Conservation (phyloP, 2,113 vertebrate genomes). For the Cyphomyrus plagiostoma region DNA sequence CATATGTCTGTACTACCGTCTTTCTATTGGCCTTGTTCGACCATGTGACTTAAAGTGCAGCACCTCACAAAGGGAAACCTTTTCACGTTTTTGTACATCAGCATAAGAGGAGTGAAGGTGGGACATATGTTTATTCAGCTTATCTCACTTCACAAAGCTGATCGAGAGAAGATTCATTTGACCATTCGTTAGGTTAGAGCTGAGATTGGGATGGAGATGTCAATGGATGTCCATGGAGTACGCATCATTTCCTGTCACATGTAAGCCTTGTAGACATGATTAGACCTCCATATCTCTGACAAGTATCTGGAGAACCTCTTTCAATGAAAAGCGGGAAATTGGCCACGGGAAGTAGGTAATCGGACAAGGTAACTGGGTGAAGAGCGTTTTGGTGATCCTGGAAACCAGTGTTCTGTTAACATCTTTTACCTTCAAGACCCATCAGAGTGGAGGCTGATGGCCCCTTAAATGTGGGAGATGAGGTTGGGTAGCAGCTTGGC, state of each 20-base stretch:
- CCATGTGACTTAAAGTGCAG: neutral
- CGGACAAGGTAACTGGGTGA: neutral
- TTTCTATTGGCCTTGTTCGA: neutral
- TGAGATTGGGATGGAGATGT: neutral
- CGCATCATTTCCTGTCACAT: neutral
- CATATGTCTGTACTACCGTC: neutral
- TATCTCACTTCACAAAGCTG: neutral
- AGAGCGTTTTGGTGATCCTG: neutral
- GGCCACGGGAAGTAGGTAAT: neutral
- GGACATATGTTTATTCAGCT: neutral
- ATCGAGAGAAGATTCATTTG: neutral
- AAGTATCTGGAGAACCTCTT: neutral
- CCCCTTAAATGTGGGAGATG: neutral
- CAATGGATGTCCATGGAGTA: neutral
- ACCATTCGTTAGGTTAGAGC: neutral
- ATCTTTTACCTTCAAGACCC: neutral
- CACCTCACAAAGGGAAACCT: neutral
- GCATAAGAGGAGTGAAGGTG: neutral
- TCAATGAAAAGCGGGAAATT: neutral
- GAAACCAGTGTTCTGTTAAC: neutral
- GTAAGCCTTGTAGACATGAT: neutral
- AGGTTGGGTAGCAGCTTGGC: neutral
- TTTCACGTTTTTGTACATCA: neutral
- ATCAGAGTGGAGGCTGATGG: neutral
- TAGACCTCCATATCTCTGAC: neutral